These are phyloP conservation scores for Dicycla oo DNA, from an alignment of 2,888 invertebrate species.

Conservation along the genomic window DNA sequence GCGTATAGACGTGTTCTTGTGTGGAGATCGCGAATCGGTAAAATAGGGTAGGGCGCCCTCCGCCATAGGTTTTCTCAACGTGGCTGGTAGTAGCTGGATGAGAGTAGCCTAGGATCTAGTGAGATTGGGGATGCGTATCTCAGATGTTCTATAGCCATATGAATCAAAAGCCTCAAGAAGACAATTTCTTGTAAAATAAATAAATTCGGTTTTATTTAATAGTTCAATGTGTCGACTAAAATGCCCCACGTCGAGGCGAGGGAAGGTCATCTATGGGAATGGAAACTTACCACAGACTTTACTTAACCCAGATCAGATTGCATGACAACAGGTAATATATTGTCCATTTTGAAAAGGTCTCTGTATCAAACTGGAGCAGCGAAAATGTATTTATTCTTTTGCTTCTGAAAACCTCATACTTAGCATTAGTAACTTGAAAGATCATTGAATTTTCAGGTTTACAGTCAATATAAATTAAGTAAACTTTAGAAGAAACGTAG, in stretches of 20 bases:
- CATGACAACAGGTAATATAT: conserved; percentile 4
- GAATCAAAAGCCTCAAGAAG: background rate
- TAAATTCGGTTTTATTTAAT: background rate
- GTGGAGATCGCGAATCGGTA: background rate
- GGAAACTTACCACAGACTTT: conserved; percentile 19
- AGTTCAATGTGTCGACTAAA: background rate
- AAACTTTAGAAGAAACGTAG: background rate
- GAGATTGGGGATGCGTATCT: background rate
- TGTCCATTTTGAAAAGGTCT: conserved; percentile 21
- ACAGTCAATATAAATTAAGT: background rate
- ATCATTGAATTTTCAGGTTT: background rate
- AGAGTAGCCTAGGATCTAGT: background rate
- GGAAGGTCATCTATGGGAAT: conserved; percentile 23
- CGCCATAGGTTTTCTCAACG: background rate
- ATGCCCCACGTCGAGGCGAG: background rate
- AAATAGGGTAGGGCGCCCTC: background rate
- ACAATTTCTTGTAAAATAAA: conserved; percentile 6
- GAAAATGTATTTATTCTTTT: background rate
- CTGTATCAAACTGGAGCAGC: background rate
- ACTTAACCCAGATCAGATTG: conserved; percentile 31
- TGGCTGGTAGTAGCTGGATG: background rate
- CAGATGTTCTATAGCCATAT: background rate
- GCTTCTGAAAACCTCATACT: background rate
- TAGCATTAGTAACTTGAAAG: background rate
- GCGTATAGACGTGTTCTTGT: background rate